phyloP scores from a whole-genome alignment of 2,797 vertebrate genomes.

The Furcifer pardalis region DNA sequence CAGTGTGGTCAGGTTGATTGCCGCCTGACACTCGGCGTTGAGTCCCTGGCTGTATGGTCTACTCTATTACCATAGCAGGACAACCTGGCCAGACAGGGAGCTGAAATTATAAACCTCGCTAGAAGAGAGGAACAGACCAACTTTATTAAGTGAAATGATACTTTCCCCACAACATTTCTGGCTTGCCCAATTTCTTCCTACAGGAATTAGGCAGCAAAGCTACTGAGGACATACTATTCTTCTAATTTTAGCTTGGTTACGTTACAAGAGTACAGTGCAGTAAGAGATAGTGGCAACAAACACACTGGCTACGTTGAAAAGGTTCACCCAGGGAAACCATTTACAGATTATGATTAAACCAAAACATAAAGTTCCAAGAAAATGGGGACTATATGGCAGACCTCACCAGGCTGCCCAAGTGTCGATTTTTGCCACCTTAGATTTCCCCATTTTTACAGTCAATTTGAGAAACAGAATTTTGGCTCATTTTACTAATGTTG shows the following conservation, averaged over 20 bases:
- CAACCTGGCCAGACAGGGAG: no score
- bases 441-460: neutral
- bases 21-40: no score
- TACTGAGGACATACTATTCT: neutral
- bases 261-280: neutral
- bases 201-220: neutral
- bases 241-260: slow-evolving; percentile 13
- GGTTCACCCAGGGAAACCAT: neutral
- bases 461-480: neutral
- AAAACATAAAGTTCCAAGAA: neutral
- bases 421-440: neutral
- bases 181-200: neutral
- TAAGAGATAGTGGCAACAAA: neutral
- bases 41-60: no score
- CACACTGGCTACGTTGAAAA: neutral
- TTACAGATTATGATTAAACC: neutral
- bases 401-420: neutral
- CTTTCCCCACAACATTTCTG: no score
- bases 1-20: no score
- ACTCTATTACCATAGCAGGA: no score
- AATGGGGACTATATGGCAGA: neutral
- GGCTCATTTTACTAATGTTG: neutral
- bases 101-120: no score
- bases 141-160: no score
- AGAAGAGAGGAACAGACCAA: no score